Conservation (phyloP, 1,140 invertebrate genomes). For the Rhagoletis zephyria region DNA sequence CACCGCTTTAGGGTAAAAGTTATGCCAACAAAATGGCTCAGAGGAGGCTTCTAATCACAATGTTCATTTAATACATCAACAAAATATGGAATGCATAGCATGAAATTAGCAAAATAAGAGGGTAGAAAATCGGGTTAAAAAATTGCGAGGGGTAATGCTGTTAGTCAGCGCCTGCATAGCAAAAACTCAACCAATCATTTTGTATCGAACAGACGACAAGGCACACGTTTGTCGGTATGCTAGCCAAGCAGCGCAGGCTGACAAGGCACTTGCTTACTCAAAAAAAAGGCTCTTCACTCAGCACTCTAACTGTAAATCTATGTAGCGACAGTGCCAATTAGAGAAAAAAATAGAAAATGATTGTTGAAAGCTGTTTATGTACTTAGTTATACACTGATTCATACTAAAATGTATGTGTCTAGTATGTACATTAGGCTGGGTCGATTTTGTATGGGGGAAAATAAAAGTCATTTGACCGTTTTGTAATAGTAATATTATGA, state of each 20-base stretch:
- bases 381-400: too few relatives aligned
- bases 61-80: background rate
- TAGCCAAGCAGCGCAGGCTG: background rate
- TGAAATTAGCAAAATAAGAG: background rate
- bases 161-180: background rate
- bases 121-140: background rate
- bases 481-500: too few relatives aligned
- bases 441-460: too few relatives aligned
- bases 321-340: background rate
- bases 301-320: background rate
- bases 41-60: background rate
- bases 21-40: too few relatives aligned
- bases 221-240: background rate
- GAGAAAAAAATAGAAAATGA: background rate
- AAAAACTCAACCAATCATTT: background rate
- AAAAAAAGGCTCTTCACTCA: background rate
- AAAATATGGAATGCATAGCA: too few relatives aligned
- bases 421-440: too few relatives aligned
- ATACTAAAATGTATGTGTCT: too few relatives aligned
- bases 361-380: too few relatives aligned
- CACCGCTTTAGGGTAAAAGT: too few relatives aligned
- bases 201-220: background rate
- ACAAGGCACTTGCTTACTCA: background rate
- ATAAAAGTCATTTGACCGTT: too few relatives aligned
- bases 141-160: too few relatives aligned